These are phyloP conservation scores for Candidula unifasciata DNA, from an alignment of 2,888 invertebrate species.

Conservation along the genomic window DNA sequence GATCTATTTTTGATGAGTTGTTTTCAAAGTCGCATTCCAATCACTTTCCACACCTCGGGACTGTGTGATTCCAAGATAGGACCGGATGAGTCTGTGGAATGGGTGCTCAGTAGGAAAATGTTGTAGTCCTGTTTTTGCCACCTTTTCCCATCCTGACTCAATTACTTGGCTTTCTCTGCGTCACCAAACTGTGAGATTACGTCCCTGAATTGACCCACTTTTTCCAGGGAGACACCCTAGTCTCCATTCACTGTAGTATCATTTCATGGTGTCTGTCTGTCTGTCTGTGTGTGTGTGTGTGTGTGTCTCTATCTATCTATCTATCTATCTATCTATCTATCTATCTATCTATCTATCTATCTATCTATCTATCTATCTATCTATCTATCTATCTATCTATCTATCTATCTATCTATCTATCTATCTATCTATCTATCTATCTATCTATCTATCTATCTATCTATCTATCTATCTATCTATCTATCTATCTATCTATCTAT, in stretches of 20 bases:
- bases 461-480: no score
- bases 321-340: constrained; percentile 23
- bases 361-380: constrained; percentile 23
- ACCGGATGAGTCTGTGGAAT: neutral
- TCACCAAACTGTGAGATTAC: neutral
- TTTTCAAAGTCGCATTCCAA: no score
- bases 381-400: constrained; percentile 18
- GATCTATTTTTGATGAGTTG: no score
- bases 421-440: no score
- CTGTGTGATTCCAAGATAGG: no score
- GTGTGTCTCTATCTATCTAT: constrained; percentile 24
- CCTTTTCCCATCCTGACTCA: neutral
- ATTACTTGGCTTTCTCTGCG: neutral
- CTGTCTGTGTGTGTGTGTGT: neutral
- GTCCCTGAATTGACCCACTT: no score
- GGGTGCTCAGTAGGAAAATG: neutral
- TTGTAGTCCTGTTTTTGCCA: neutral
- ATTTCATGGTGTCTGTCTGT: no score
- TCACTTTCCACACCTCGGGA: no score
- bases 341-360: constrained; percentile 32
- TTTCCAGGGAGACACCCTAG: neutral
- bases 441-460: no score
- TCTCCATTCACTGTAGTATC: no score
- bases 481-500: no score
- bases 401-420: constrained; percentile 9